Percentiles rank a stretch among this genome's conserved stretches.
These are phyloP conservation scores for Phania funesta DNA, from an alignment of 2,888 invertebrate species.

Conservation along the genomic window DNA sequence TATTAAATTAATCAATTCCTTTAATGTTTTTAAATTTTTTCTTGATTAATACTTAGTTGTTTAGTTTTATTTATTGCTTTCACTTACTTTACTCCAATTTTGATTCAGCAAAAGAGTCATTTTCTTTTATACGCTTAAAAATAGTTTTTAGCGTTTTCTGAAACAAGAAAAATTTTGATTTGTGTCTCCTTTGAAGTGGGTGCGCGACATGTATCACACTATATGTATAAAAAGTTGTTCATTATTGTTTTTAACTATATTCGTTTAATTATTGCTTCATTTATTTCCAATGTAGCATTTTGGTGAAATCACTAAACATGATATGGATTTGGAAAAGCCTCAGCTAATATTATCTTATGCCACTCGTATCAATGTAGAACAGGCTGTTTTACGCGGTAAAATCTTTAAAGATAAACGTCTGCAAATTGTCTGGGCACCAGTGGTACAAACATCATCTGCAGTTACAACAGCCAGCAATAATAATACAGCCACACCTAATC, in stretches of 20 bases:
- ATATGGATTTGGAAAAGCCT: constrained; percentile 87
- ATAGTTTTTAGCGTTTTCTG: too few species aligned
- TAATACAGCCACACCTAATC: constrained; percentile 67
- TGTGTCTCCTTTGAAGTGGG: too few species aligned
- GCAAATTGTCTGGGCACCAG: constrained; percentile 80
- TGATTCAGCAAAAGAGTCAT: too few species aligned
- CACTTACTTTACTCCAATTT: too few species aligned
- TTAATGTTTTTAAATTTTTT: too few species aligned
- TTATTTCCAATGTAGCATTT: constrained; percentile 84
- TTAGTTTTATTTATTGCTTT: too few species aligned
- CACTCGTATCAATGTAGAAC: constrained; percentile 80
- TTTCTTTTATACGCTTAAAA: too few species aligned
- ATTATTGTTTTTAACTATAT: neutral
- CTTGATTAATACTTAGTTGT: too few species aligned
- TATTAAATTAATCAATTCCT: too few species aligned
- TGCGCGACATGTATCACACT: too few species aligned
- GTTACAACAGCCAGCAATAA: constrained; percentile 51
- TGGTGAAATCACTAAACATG: constrained; percentile 92
- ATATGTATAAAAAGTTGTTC: too few species aligned
- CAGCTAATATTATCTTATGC: constrained; percentile 79
- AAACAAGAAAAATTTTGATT: too few species aligned
- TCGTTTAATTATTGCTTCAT: neutral
- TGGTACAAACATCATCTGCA: constrained; percentile 70
- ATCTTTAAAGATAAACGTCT: constrained; percentile 88
- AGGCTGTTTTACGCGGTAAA: constrained; percentile 79